These are phyloP conservation scores for Sinelater perroti DNA, from an alignment of 2,888 invertebrate genomes.

Conservation along the genomic window DNA sequence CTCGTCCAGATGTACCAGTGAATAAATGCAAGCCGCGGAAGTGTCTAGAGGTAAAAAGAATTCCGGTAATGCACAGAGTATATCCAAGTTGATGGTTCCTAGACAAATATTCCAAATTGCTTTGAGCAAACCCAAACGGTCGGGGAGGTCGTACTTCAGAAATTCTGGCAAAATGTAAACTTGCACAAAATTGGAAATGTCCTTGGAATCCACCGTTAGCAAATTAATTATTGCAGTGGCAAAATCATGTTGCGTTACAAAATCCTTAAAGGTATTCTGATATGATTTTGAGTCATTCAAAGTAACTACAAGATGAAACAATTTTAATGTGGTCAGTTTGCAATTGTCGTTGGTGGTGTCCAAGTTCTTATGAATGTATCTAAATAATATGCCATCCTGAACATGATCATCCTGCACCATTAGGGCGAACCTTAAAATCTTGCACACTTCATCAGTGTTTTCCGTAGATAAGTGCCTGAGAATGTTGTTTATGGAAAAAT, in stretches of 20 bases:
- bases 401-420: slow-evolving; percentile 26
- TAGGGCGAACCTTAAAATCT: slow-evolving; percentile 22
- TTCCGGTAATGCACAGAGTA: slow-evolving; percentile 18
- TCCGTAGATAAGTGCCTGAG: slow-evolving; percentile 7
- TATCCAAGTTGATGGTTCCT: slow-evolving; percentile 6
- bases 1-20: neutral
- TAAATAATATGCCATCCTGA: slow-evolving; percentile 10
- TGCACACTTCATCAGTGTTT: slow-evolving; percentile 24
- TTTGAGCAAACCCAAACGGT: neutral
- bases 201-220: slow-evolving; percentile 11
- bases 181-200: slow-evolving; percentile 15
- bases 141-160: slow-evolving; percentile 2
- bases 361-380: slow-evolving; percentile 10
- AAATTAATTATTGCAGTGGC: slow-evolving; percentile 8
- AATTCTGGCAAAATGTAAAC: slow-evolving; percentile 23
- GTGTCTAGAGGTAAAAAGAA: neutral
- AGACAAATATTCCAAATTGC: slow-evolving; percentile 15
- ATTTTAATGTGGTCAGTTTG: slow-evolving; percentile 6
- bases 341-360: neutral
- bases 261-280: slow-evolving; percentile 1
- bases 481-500: slow-evolving; percentile 23
- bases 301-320: slow-evolving; percentile 9
- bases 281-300: neutral
- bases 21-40: neutral
- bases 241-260: neutral